Percentiles rank a stretch among this genome's conserved stretches.
Evolutionary conservation across 1,140 invertebrate species (phyloP).

Genomic region (Nymphalis io): DNA sequence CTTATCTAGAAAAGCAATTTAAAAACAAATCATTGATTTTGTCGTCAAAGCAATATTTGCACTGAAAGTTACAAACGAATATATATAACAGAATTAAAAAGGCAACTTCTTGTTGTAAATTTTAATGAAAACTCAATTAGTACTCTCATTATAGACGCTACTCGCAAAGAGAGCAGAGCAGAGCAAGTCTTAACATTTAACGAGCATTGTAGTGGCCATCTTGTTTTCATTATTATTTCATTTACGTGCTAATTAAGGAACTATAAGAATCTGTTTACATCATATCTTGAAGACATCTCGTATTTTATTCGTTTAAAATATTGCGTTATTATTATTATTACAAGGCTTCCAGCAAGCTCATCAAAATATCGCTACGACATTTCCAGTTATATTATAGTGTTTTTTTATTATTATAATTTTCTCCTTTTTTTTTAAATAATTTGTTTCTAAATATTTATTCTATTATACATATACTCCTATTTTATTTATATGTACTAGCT

Average conservation of each 20-base stretch:
- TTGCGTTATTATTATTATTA: too few species aligned
- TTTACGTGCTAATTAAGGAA: constrained; percentile 3
- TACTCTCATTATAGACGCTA: constrained; percentile 4
- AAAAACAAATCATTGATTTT: neutral
- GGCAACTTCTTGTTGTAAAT: neutral
- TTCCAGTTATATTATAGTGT: too few species aligned
- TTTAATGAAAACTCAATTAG: constrained; percentile 10
- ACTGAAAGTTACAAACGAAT: constrained; percentile 1
- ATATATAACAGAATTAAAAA: neutral
- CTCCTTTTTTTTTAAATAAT: too few species aligned
- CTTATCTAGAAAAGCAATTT: neutral
- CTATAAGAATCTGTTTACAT: neutral
- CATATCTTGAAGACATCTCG: neutral
- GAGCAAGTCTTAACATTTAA: constrained; percentile 7
- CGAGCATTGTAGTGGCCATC: constrained; percentile 2
- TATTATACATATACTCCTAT: too few species aligned
- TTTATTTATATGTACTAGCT: too few species aligned
- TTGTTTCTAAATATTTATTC: too few species aligned
- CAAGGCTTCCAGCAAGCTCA: too few species aligned
- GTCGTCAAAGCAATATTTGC: neutral
- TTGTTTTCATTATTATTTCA: constrained; percentile 9
- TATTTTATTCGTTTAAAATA: too few species aligned
- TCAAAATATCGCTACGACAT: too few species aligned
- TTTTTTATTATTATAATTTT: too few species aligned
- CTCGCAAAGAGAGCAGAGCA: neutral